phyloP scores from a whole-genome alignment of 2,888 invertebrate species.

The Volucella inanis region DNA sequence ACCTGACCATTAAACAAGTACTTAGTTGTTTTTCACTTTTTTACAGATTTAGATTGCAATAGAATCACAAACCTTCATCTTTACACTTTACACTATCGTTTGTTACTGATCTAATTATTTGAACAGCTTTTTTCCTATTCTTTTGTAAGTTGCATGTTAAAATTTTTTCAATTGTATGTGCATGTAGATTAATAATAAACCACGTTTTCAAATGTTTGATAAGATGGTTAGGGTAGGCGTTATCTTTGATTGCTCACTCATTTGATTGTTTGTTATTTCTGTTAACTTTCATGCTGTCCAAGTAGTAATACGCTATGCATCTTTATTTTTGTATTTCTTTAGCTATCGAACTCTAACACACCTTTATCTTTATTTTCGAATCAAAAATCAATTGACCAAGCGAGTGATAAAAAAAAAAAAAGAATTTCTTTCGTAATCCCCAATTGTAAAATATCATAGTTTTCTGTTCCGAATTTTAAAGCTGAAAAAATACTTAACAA shows the following conservation, averaged over 20 bases:
- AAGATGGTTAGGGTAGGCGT: constrained; percentile 48
- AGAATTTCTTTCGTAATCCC: constrained; percentile 1
- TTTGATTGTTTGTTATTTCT: constrained; percentile 5
- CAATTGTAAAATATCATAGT: neutral
- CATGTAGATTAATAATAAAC: constrained; percentile 3
- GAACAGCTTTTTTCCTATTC: constrained; percentile 17
- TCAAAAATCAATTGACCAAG: neutral
- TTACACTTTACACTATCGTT: neutral
- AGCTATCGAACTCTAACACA: neutral
- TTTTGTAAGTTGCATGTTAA: constrained; percentile 12
- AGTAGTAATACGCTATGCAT: neutral
- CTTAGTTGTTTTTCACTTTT: too few relatives aligned
- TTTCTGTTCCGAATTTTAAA: neutral
- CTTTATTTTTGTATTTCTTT: too few relatives aligned
- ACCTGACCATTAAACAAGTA: too few relatives aligned
- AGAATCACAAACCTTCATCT: too few relatives aligned
- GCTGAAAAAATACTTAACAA: neutral
- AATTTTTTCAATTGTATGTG: constrained; percentile 14
- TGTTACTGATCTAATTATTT: constrained; percentile 1
- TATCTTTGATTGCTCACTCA: constrained; percentile 38
- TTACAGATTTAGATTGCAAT: too few relatives aligned
- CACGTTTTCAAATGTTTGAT: constrained; percentile 31
- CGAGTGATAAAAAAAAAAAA: neutral
- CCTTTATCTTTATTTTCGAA: neutral
- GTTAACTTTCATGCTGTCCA: neutral